Evolutionary conservation across 2,888 invertebrate genomes (phyloP).

Genomic region (Campaea margaritaria): DNA sequence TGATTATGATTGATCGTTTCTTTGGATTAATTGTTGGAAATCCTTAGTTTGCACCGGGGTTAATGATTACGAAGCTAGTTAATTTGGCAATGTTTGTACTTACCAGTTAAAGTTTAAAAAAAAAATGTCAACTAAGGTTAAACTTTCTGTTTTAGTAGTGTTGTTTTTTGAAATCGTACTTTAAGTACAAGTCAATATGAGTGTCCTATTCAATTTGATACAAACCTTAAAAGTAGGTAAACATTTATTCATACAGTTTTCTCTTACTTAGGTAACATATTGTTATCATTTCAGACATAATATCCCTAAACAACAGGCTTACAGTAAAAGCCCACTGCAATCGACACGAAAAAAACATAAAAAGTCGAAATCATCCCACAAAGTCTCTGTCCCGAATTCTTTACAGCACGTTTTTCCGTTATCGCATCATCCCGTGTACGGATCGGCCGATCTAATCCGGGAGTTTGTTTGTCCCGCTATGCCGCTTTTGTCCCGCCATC

Average conservation of each 20-base stretch:
- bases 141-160: too few species aligned
- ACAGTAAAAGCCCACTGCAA: slow-evolving; percentile 18
- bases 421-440: slow-evolving; percentile 60
- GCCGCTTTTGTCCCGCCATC: slow-evolving; percentile 15
- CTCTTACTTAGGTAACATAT: too few species aligned
- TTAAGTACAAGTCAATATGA: too few species aligned
- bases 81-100: too few species aligned
- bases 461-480: slow-evolving; percentile 54
- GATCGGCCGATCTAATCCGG: slow-evolving; percentile 67
- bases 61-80: not conserved
- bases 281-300: too few species aligned
- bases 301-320: not conserved
- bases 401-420: slow-evolving; percentile 27
- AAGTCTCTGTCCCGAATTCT: slow-evolving; percentile 29
- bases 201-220: too few species aligned
- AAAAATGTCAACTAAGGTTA: too few species aligned
- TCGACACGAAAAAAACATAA: slow-evolving; percentile 19
- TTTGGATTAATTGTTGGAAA: slow-evolving; percentile 12
- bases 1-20: slow-evolving; percentile 32
- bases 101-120: too few species aligned
- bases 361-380: slow-evolving; percentile 24
- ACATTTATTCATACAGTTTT: too few species aligned
- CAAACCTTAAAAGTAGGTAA: too few species aligned
- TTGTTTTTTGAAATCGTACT: too few species aligned
- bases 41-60: not conserved